These are phyloP conservation scores for Mus caroli DNA, from an alignment of 2,797 vertebrate genomes.

Conservation along the genomic window DNA sequence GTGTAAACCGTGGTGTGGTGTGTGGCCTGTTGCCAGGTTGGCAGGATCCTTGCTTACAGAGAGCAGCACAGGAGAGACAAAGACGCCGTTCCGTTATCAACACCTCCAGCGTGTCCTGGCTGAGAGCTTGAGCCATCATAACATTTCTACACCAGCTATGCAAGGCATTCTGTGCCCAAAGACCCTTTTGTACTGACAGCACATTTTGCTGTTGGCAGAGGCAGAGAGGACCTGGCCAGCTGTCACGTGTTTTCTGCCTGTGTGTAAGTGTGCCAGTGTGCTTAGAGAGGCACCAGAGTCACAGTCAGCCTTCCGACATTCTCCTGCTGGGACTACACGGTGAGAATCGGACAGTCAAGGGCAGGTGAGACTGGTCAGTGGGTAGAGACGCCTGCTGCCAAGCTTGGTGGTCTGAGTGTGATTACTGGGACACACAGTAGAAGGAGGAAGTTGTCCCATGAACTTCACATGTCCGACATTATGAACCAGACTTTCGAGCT, in stretches of 20 bases:
- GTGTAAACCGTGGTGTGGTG: not conserved
- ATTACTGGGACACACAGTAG: not conserved
- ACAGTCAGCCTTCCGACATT: slow-evolving; percentile 94
- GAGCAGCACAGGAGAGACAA: not conserved
- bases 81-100: not conserved
- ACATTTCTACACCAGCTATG: not conserved
- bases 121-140: not conserved
- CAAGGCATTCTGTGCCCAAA: not conserved
- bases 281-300: slow-evolving; percentile 92
- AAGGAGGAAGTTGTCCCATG: not conserved
- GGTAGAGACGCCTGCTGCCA: not conserved
- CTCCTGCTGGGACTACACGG: slow-evolving; percentile 94
- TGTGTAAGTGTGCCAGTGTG: slow-evolving; percentile 87
- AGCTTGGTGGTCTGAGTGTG: not conserved
- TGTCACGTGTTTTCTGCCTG: slow-evolving; percentile 79
- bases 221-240: not conserved
- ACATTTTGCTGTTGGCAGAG: slow-evolving; percentile 46
- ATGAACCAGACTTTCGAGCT: slow-evolving; percentile 88
- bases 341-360: slow-evolving; percentile 88
- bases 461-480: slow-evolving; percentile 89
- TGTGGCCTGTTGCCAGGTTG: not conserved
- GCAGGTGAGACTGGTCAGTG: not conserved
- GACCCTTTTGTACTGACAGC: not conserved
- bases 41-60: not conserved
- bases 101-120: not conserved